These are phyloP conservation scores for Timema podura DNA, from an alignment of 2,888 invertebrate species.

Conservation along the genomic window DNA sequence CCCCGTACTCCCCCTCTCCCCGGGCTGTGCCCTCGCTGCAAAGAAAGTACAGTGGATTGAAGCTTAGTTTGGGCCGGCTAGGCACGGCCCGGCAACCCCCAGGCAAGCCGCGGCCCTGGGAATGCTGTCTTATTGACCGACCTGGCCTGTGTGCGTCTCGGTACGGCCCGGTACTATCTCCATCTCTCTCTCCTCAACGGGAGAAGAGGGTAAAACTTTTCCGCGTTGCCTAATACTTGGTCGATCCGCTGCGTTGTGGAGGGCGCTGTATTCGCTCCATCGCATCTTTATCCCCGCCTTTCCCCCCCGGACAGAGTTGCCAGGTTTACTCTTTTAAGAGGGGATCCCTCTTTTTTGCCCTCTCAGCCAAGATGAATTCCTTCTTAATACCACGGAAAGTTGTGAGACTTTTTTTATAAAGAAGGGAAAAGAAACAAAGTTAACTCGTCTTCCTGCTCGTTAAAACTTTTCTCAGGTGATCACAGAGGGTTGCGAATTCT, in stretches of 20 bases:
- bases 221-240: constrained; percentile 35
- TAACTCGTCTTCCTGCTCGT: no score
- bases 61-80: constrained; percentile 18
- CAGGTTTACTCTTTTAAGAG: no score
- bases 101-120: constrained; percentile 41
- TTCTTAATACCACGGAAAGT: no score
- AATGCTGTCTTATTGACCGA: constrained; percentile 46
- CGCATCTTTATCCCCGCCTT: constrained; percentile 34
- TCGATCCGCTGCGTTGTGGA: constrained; percentile 32
- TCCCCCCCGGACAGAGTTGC: no score
- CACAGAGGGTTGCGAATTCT: no score
- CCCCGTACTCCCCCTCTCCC: no score
- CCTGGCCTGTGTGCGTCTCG: constrained; percentile 43
- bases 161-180: constrained; percentile 35
- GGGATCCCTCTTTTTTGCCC: no score
- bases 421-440: no score
- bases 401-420: no score
- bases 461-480: no score
- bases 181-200: constrained; percentile 46
- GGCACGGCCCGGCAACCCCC: constrained; percentile 36
- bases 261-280: constrained; percentile 25
- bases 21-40: neutral
- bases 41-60: neutral
- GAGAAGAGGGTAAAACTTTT: constrained; percentile 33
- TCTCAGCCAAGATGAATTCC: no score